Evolutionary conservation across 2,113 vertebrate genomes (phyloP), one percentile per base, ranked within the genome.

Genomic region (Andinoacara biseriatus): DNA sequence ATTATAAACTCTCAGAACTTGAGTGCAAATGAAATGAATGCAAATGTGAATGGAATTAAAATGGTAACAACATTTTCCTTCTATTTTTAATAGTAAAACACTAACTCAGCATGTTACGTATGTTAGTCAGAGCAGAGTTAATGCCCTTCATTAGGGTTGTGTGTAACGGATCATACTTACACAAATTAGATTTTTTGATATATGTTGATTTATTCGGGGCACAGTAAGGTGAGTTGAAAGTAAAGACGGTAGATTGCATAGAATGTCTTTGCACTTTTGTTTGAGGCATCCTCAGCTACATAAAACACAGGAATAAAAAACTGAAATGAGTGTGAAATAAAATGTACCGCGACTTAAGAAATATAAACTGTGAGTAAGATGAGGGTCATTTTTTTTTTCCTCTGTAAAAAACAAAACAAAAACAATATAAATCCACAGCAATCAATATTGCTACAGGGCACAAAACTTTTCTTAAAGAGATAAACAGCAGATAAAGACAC

Each of bases 191-290:
- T 82, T 38, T 38, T 38, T 38, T 58, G 82, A 76, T 86, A 85
- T 78, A 89, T 59, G 11, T 59, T 75, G 84, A 84, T 96, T 96
- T 95, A 95, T 96, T 95, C 87, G 60, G 92, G 86, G 88, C 83
- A 90, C 84, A 94, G 43, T 86, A 62, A 81, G 79, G 94, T 84
- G 62, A 85, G 84, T 87, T 89, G 58, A 88, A 89, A 69, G 75
- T 24, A 57, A 69, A 93, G 72, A 86, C 76, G 57, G 52, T 82
- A 90, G 90, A 89, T 94, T 96, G 95, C 93, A 95, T 95, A 95
- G 93, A 93, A 89, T 90, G 40, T 1, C 52, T 75, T 85, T 85
- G 69, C 67, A 84, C 81, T 90, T 76, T 84, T 80, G 84, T 79
- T 87, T 76, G 67, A 86, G 82, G 78, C 57, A 29, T 26, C 22